These are phyloP conservation scores for Mohoua ochrocephala DNA, from an alignment of 2,113 vertebrate genomes.

Conservation along the genomic window DNA sequence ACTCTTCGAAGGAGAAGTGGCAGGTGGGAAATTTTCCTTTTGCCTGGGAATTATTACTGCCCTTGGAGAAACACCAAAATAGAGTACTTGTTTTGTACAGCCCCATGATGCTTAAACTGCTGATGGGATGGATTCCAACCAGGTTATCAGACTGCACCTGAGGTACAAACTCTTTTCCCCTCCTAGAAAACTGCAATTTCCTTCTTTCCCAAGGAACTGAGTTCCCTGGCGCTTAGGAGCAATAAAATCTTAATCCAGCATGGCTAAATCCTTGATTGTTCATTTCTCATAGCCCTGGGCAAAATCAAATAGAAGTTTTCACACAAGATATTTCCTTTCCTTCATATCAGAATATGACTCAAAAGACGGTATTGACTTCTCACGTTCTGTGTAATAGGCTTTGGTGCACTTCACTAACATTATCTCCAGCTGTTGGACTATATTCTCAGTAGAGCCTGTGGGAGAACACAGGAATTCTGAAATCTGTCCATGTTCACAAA, in stretches of 20 bases:
- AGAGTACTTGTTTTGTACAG: background rate
- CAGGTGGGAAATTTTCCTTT: background rate
- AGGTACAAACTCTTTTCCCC: background rate
- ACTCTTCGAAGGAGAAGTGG: background rate
- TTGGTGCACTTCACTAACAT: background rate
- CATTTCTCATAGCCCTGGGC: background rate
- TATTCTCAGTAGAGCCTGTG: background rate
- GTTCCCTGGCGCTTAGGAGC: background rate
- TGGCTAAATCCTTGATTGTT: background rate
- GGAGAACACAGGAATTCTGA: background rate
- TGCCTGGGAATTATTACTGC: background rate
- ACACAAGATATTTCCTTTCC: background rate
- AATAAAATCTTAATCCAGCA: background rate
- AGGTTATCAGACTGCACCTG: background rate
- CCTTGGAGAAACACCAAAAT: background rate
- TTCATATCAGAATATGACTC: background rate
- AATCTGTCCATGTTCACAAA: background rate
- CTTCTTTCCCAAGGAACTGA: background rate
- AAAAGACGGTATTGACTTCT: background rate
- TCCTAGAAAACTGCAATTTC: background rate
- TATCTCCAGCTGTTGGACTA: background rate
- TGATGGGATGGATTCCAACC: background rate
- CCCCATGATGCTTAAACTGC: background rate
- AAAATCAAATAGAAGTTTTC: slow-evolving; percentile 16
- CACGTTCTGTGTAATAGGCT: background rate